These are phyloP conservation scores for Carollia perspicillata DNA, from an alignment of 2,113 vertebrate genomes.

Conservation along the genomic window DNA sequence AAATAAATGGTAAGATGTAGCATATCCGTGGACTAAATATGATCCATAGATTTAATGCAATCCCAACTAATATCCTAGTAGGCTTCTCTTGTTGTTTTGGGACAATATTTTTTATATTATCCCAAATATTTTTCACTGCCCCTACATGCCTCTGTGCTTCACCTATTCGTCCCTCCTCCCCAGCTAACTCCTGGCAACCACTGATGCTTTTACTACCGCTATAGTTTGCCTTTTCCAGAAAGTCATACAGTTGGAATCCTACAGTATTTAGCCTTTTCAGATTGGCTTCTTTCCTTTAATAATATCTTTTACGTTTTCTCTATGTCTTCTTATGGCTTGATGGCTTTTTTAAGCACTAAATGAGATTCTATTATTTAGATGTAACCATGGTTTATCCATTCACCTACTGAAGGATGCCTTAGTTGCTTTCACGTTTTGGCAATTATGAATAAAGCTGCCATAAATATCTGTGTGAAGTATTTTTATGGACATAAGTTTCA, in stretches of 20 bases:
- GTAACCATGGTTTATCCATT: not conserved
- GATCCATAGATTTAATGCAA: not conserved
- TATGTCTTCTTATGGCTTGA: not conserved
- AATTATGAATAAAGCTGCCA: not conserved
- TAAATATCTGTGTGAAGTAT: not conserved
- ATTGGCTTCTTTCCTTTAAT: not conserved
- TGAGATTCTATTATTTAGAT: not conserved
- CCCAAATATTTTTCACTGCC: not conserved
- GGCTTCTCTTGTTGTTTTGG: not conserved
- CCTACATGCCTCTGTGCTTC: not conserved
- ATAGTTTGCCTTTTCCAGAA: not conserved
- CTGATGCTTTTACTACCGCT: not conserved
- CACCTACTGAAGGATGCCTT: not conserved
- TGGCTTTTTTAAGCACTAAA: not conserved
- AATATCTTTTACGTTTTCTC: not conserved
- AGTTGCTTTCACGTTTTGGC: not conserved
- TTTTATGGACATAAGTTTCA: not conserved
- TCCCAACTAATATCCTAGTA: not conserved
- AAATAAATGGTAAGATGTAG: not conserved
- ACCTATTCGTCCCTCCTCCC: not conserved
- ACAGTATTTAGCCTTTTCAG: not conserved
- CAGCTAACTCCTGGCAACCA: not conserved
- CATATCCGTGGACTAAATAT: not conserved
- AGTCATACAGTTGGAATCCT: not conserved
- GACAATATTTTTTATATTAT: not conserved